phyloP scores from a whole-genome alignment of 92 coral and sea anemone species.

The Actinostola sp. region DNA sequence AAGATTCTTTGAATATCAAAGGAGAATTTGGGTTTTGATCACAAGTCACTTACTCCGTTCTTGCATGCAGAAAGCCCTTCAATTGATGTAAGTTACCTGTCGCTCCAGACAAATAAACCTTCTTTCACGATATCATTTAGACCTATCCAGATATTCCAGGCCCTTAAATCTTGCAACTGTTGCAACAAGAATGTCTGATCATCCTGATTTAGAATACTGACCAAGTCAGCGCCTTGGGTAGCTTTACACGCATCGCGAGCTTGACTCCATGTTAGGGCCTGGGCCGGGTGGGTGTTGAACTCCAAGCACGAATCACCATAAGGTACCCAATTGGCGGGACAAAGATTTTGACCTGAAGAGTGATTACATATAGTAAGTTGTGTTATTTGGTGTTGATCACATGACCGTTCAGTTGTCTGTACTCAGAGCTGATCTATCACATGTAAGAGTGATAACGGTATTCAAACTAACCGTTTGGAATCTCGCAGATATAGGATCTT shows the following conservation, averaged over 20 bases:
- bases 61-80: too few relatives aligned
- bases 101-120: constrained; percentile 81
- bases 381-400: background rate
- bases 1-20: too few relatives aligned
- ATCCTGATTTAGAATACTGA: constrained; percentile 59
- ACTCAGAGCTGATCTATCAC: too few relatives aligned
- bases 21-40: too few relatives aligned
- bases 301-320: constrained; percentile 86
- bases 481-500: constrained; percentile 83
- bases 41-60: too few relatives aligned
- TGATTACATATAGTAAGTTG: background rate
- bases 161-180: constrained; percentile 51
- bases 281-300: constrained; percentile 77
- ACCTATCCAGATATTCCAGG: constrained; percentile 81
- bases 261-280: constrained; percentile 59
- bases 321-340: constrained; percentile 85
- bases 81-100: constrained; percentile 36
- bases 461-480: constrained; percentile 63
- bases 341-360: constrained; percentile 72
- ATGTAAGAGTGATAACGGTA: background rate
- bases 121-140: constrained; percentile 74
- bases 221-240: constrained; percentile 62
- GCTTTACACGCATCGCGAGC: constrained; percentile 75
- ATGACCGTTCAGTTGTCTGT: too few relatives aligned
- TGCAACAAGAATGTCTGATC: constrained; percentile 70